phyloP scores from a whole-genome alignment of 2,888 invertebrate genomes.

The Agrochola lychnidis region DNA sequence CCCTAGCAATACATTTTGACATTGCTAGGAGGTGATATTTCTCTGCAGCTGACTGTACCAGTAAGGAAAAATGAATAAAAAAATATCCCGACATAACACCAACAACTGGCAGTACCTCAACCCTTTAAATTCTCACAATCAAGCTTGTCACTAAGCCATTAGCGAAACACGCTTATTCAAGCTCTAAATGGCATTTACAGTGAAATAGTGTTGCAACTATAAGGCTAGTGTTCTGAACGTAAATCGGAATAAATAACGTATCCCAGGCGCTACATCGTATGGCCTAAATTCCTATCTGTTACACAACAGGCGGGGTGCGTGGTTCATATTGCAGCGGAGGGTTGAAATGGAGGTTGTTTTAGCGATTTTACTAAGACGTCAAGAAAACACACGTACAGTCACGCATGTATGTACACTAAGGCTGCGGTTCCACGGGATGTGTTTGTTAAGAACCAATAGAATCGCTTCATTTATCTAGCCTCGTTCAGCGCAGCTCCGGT shows the following conservation, averaged over 20 bases:
- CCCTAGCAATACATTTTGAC: too few relatives aligned
- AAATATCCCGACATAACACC: too few relatives aligned
- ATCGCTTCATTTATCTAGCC: too few relatives aligned
- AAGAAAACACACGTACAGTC: too few relatives aligned
- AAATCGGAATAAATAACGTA: constrained; percentile 76
- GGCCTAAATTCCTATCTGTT: constrained; percentile 75
- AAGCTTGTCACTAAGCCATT: constrained; percentile 44
- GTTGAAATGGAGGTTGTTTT: not conserved
- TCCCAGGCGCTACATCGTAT: constrained; percentile 66
- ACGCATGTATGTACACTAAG: too few relatives aligned
- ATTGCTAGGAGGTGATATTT: too few relatives aligned
- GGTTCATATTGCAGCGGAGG: constrained; percentile 44
- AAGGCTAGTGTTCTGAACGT: constrained; percentile 56
- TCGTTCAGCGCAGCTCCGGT: too few relatives aligned
- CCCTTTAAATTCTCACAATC: constrained; percentile 3
- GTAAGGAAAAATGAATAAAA: not conserved
- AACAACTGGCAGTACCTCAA: constrained; percentile 4
- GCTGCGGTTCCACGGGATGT: too few relatives aligned
- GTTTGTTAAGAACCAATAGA: too few relatives aligned
- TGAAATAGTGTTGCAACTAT: constrained; percentile 61
- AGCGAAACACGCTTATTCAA: constrained; percentile 35
- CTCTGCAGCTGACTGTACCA: too few relatives aligned
- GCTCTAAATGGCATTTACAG: constrained; percentile 58
- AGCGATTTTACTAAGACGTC: not conserved
- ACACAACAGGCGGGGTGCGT: constrained; percentile 44